A percentile compares a stretch with the other conserved stretches of the same genome.
phyloP scores from a whole-genome alignment of 2,888 invertebrate species.

The Fabriciana adippe region DNA sequence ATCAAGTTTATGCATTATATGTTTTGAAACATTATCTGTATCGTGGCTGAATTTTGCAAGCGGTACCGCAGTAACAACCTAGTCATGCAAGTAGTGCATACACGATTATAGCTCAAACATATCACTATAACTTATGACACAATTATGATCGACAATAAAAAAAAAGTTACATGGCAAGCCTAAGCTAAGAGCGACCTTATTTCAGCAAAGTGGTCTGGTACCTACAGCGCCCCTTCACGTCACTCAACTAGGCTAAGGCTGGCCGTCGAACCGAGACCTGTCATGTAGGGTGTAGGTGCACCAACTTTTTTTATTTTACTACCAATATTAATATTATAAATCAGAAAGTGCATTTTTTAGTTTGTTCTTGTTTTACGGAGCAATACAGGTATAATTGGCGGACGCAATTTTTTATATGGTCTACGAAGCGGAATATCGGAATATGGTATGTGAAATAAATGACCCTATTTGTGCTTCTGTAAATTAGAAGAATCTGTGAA shows the following conservation, averaged over 20 bases:
- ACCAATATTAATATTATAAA: background rate
- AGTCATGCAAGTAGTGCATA: background rate
- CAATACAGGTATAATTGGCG: too few relatives aligned
- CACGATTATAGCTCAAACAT: background rate
- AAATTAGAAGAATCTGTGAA: too few relatives aligned
- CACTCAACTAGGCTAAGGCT: conserved; percentile 79
- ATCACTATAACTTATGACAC: conserved; percentile 9
- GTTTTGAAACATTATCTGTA: too few relatives aligned
- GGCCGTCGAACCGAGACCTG: conserved; percentile 65
- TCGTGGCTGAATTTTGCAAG: background rate
- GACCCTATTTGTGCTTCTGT: too few relatives aligned
- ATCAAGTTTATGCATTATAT: too few relatives aligned
- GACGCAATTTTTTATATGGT: too few relatives aligned
- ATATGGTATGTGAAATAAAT: too few relatives aligned
- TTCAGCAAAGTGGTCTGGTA: conserved; percentile 55
- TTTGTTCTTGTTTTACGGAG: too few relatives aligned
- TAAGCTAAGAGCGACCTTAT: conserved; percentile 52
- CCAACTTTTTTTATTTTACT: conserved; percentile 15
- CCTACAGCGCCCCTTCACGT: conserved; percentile 62
- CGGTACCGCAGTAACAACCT: background rate
- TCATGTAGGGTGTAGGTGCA: conserved; percentile 29
- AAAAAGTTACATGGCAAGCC: conserved; percentile 31
- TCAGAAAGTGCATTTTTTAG: too few relatives aligned
- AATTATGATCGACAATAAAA: conserved; percentile 19
- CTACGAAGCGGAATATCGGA: too few relatives aligned